Conservation (phyloP, 2,113 vertebrate species). For the Danionella cerebrum region DNA sequence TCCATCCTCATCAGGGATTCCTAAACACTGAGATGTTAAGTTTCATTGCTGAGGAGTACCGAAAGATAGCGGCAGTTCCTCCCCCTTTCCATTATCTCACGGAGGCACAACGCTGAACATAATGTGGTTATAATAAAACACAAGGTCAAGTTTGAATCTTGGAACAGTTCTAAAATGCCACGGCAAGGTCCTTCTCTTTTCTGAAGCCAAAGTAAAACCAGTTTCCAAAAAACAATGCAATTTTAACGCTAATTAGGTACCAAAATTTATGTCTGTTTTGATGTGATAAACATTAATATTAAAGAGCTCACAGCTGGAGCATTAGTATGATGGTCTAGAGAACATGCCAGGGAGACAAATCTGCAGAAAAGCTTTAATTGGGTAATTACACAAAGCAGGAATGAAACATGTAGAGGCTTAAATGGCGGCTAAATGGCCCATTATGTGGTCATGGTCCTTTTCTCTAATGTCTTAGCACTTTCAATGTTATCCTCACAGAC, state of each 20-base stretch:
- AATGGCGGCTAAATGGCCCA: slow-evolving; percentile 52
- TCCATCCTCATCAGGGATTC: background rate
- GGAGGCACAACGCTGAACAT: too few relatives aligned
- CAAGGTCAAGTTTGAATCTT: background rate
- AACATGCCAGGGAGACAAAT: slow-evolving; percentile 46
- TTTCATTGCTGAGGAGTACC: background rate
- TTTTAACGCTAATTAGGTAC: background rate
- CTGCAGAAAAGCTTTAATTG: slow-evolving; percentile 53
- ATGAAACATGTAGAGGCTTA: slow-evolving; percentile 52
- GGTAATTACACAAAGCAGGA: slow-evolving; percentile 53
- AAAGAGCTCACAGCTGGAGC: background rate
- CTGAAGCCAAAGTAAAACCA: too few relatives aligned
- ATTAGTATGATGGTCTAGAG: slow-evolving; percentile 16
- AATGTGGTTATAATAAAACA: too few relatives aligned
- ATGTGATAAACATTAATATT: slow-evolving; percentile 4
- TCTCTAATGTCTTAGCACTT: slow-evolving; percentile 43
- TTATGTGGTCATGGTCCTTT: slow-evolving; percentile 53
- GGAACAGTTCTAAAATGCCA: background rate
- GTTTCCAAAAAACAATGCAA: background rate
- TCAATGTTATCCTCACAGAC: background rate
- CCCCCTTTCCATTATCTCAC: too few relatives aligned
- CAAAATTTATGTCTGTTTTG: background rate
- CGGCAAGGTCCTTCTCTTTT: too few relatives aligned
- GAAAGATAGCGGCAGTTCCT: too few relatives aligned
- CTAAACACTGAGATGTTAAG: background rate